Conservation (phyloP, 2,797 vertebrate genomes). For the Bucorvus abyssinicus region DNA sequence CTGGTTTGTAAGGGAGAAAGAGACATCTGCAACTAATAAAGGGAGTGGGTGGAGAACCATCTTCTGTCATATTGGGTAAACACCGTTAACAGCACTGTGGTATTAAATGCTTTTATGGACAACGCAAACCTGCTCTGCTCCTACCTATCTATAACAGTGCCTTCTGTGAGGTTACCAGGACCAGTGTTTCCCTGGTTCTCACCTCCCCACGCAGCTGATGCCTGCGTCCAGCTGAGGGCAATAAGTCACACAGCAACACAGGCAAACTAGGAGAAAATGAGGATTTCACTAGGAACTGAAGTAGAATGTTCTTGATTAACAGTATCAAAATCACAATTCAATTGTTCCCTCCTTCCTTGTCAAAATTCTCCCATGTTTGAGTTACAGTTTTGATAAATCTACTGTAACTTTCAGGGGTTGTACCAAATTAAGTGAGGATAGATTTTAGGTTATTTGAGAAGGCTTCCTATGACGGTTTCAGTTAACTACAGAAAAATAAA, state of each 20-base stretch:
- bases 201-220: not conserved
- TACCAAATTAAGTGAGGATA: not conserved
- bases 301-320: not conserved
- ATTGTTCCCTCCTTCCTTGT: not conserved
- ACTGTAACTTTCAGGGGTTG: not conserved
- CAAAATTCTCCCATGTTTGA: not conserved
- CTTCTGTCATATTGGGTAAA: not conserved
- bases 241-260: not conserved
- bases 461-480: not conserved
- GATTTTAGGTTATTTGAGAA: not conserved
- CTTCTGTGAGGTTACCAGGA: fast-evolving
- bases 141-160: not conserved
- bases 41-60: not conserved
- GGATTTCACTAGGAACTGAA: not conserved
- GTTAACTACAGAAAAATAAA: not conserved
- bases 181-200: not conserved
- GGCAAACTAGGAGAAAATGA: not conserved
- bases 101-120: not conserved
- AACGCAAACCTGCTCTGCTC: not conserved
- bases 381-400: not conserved
- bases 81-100: not conserved
- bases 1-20: not conserved
- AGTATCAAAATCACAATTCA: not conserved
- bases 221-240: not conserved
- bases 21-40: constrained; percentile 31